Evolutionary conservation across 2,888 invertebrate genomes (phyloP), one percentile per base, ranked within the genome.

Genomic region (Drosophila mercatorum): DNA sequence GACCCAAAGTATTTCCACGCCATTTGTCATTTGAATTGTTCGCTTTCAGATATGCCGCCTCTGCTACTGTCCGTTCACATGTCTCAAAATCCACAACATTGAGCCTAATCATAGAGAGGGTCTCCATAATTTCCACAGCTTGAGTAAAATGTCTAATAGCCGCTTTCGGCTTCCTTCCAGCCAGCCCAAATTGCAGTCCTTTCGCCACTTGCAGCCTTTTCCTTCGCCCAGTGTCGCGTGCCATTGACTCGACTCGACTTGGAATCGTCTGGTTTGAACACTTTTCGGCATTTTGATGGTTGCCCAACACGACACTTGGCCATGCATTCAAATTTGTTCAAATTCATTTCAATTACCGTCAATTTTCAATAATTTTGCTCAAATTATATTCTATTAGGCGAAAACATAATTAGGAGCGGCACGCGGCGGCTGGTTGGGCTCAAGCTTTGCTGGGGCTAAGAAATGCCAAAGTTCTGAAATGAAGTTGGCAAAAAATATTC

Each of bases 271-370:
- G 77, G 49, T 47, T 69, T 75, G 66, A 82, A 60, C 86, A 73
- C 83, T 85, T 83, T 88, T 83, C 67, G 83, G 68, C 65, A 58
- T 64, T 80, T 68, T 84, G 83, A 88, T 88, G 87, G 84, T 57
- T 60, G 67, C 66, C 59, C 81, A 75, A 68, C 83, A 83, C 83
- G 83, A 88, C 77, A 89, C 75, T 63, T 57, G 70, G 51, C 58
- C 90, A 64, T 80, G 81, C 87, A 88, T 72, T 80, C 78, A 80
- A 89, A 86, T 88, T 90, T 90, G 89, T 83, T 79, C 76, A 81
- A 88, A 90, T 90, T 81, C 78, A 87, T 90, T 90, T 89, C 87
- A 87, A 88, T 87, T 90, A 90, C 84, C 84, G 73, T 79, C 87
- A 86, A 86, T 90, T 86, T 88, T 86, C 87, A 90, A 90, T 90